These are phyloP conservation scores for Lophius piscatorius DNA, from an alignment of 2,113 vertebrate species.

Conservation along the genomic window DNA sequence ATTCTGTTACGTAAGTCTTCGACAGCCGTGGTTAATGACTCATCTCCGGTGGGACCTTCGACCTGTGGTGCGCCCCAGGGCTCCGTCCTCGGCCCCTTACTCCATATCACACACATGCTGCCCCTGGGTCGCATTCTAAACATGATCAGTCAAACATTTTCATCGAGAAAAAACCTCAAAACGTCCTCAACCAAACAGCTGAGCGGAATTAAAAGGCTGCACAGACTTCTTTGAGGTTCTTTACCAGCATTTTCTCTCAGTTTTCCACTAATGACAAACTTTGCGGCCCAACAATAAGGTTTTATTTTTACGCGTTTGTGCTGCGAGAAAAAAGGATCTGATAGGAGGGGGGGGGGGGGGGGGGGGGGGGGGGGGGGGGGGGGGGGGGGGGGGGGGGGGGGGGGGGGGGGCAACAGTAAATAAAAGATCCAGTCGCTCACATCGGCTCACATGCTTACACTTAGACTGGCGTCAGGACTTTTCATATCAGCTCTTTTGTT, in stretches of 20 bases:
- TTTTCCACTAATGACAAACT: slow-evolving; percentile 33
- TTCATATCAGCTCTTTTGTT: slow-evolving; percentile 47
- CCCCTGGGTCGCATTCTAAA: too few relatives aligned
- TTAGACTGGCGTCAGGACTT: slow-evolving; percentile 13
- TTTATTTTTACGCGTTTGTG: slow-evolving; percentile 42
- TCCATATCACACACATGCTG: too few relatives aligned
- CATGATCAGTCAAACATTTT: too few relatives aligned
- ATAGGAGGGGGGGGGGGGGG: slow-evolving; percentile 55
- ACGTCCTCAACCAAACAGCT: too few relatives aligned
- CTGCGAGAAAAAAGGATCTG: slow-evolving; percentile 9
- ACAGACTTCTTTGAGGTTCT: slow-evolving; percentile 10
- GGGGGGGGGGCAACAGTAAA: slow-evolving; percentile 49
- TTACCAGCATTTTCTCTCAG: slow-evolving; percentile 29
- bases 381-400: slow-evolving; percentile 44
- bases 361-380: slow-evolving; percentile 38
- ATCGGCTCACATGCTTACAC: slow-evolving; percentile 20
- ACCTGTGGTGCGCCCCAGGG: too few relatives aligned
- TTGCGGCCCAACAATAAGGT: slow-evolving; percentile 16
- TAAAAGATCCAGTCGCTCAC: slow-evolving; percentile 32
- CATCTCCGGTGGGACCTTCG: too few relatives aligned
- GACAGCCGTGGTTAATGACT: too few relatives aligned
- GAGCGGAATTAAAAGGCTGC: slow-evolving; percentile 19
- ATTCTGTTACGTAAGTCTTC: too few relatives aligned
- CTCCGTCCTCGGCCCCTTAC: too few relatives aligned
- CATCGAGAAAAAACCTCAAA: too few relatives aligned